Conservation (phyloP, 2,888 invertebrate species). For the Saturnia japonica region DNA sequence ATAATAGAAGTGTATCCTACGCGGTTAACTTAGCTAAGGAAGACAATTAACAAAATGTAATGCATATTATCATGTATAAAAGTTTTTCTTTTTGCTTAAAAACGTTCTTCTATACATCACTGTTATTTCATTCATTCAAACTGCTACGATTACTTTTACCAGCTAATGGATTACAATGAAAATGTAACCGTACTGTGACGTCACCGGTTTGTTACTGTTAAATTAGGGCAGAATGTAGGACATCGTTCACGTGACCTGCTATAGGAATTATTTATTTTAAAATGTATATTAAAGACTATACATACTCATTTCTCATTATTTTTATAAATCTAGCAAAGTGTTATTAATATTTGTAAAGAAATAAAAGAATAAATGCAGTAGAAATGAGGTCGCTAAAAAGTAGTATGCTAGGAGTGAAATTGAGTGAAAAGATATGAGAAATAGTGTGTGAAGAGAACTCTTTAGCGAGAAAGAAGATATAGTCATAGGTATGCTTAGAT, state of each 20-base stretch:
- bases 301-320: not conserved
- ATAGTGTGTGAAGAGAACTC: too few species aligned
- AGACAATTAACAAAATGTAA: not conserved
- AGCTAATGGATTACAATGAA: slow-evolving; percentile 40
- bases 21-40: not conserved
- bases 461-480: too few species aligned
- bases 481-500: too few species aligned
- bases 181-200: slow-evolving; percentile 36
- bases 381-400: too few species aligned
- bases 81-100: not conserved
- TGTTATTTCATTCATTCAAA: slow-evolving; percentile 14
- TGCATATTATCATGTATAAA: not conserved
- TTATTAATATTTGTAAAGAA: not conserved
- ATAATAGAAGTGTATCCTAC: not conserved
- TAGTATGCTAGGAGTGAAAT: too few species aligned
- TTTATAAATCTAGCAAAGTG: not conserved
- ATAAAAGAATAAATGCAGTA: too few species aligned
- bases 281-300: not conserved
- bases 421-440: too few species aligned
- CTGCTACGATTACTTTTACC: slow-evolving; percentile 33
- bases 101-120: not conserved
- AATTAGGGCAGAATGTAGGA: slow-evolving; percentile 46
- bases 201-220: slow-evolving; percentile 33
- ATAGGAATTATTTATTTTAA: slow-evolving; percentile 21
- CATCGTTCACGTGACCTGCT: slow-evolving; percentile 46